Percentiles rank a stretch among this genome's conserved stretches.
phyloP scores from a whole-genome alignment of 1,140 invertebrate species.

The Heliconius hewitsoni region DNA sequence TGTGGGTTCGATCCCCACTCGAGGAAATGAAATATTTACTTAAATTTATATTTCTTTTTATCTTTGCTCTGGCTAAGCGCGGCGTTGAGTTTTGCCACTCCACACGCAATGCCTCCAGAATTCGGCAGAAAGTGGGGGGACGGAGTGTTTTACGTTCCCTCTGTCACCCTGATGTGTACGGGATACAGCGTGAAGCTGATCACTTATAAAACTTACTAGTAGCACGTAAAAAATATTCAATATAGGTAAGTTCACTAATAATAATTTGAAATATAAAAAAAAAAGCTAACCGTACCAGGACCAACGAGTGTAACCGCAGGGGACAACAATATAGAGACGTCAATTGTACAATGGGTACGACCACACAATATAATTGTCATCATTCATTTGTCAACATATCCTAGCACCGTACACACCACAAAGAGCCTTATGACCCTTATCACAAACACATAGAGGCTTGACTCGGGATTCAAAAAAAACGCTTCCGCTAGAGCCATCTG shows the following conservation, averaged over 20 bases:
- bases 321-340: slow-evolving; percentile 66
- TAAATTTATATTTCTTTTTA: too few species aligned
- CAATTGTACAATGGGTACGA: slow-evolving; percentile 62
- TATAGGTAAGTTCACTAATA: background rate
- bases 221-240: too few species aligned
- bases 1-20: too few species aligned
- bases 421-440: slow-evolving; percentile 50
- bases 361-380: slow-evolving; percentile 75
- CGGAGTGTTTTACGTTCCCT: too few species aligned
- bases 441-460: slow-evolving; percentile 51
- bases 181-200: too few species aligned
- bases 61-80: too few species aligned
- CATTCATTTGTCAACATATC: slow-evolving; percentile 72
- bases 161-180: too few species aligned
- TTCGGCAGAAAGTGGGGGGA: too few species aligned
- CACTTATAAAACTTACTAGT: too few species aligned
- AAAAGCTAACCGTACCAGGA: slow-evolving; percentile 39
- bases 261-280: slow-evolving; percentile 19
- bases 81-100: too few species aligned
- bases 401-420: slow-evolving; percentile 43
- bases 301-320: slow-evolving; percentile 44
- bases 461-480: slow-evolving; percentile 51
- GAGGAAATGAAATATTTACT: too few species aligned
- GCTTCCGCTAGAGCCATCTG: slow-evolving; percentile 67
- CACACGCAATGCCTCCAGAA: too few species aligned